Conservation (phyloP, 2,113 vertebrate species). For the Tricholaema leucomelas region DNA sequence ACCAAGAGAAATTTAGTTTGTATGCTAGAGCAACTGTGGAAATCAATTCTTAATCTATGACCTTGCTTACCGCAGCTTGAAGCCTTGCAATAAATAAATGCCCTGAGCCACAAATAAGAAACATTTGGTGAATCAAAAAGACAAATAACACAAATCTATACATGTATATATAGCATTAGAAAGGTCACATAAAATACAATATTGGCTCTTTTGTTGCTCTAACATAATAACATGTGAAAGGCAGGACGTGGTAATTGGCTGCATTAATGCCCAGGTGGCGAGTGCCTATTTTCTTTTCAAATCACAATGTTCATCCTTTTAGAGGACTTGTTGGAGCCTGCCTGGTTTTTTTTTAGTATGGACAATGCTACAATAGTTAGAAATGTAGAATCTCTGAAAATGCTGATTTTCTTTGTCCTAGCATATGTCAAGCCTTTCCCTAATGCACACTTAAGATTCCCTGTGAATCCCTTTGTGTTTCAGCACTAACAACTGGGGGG, state of each 20-base stretch:
- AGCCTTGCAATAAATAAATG: constrained; percentile 52
- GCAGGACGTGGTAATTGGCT: constrained; percentile 33
- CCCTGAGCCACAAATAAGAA: constrained; percentile 46
- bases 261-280: constrained; percentile 33
- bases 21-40: constrained; percentile 43
- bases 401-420: not conserved
- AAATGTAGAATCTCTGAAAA: not conserved
- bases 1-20: constrained; percentile 45
- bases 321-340: not conserved
- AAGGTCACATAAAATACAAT: constrained; percentile 55
- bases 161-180: not conserved
- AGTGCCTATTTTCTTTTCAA: constrained; percentile 13
- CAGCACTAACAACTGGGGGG: not conserved
- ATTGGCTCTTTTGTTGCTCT: constrained; percentile 34
- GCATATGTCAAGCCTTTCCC: not conserved
- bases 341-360: not conserved
- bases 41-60: constrained; percentile 63
- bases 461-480: not conserved
- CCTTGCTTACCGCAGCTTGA: constrained; percentile 57
- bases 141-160: constrained; percentile 37
- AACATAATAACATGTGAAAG: constrained; percentile 40
- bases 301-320: not conserved
- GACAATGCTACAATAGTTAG: not conserved
- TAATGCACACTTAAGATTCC: not conserved
- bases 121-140: constrained; percentile 29